phyloP scores from a whole-genome alignment of 2,888 invertebrate species.

The Chaitophorus viminalis region DNA sequence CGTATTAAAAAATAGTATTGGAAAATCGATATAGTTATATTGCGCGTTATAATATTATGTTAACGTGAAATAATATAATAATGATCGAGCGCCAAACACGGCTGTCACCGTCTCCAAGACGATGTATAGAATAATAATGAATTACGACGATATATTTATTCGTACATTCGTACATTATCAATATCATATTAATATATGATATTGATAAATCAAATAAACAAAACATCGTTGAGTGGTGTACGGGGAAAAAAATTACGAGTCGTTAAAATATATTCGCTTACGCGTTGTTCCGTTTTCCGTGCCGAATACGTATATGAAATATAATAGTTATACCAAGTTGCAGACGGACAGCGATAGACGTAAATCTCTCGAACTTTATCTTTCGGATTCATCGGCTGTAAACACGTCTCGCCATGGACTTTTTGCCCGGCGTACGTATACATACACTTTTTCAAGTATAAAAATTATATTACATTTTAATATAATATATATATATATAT shows the following conservation, averaged over 20 bases:
- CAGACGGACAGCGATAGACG: not conserved
- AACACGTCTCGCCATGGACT: conserved; percentile 12
- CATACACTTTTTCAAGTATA: not conserved
- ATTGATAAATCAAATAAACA: too few relatives aligned
- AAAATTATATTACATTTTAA: not conserved
- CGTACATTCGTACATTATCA: not conserved
- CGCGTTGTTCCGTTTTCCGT: not conserved
- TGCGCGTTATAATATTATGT: not conserved
- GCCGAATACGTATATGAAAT: not conserved
- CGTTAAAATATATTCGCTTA: not conserved
- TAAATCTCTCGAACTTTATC: conserved; percentile 36
- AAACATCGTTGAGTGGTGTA: not conserved
- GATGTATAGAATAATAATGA: not conserved
- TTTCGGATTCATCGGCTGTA: not conserved
- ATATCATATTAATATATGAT: too few relatives aligned
- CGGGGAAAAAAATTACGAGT: not conserved
- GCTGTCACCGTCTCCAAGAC: not conserved
- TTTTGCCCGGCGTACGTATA: conserved; percentile 23
- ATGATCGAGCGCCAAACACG: not conserved
- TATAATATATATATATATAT: not conserved
- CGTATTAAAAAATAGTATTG: too few relatives aligned
- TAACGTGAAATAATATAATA: not conserved
- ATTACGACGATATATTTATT: not conserved
- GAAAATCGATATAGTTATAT: too few relatives aligned
- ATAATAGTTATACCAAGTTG: not conserved